Conservation (phyloP, 2,888 invertebrate genomes). For the Lucinisca nassula region DNA sequence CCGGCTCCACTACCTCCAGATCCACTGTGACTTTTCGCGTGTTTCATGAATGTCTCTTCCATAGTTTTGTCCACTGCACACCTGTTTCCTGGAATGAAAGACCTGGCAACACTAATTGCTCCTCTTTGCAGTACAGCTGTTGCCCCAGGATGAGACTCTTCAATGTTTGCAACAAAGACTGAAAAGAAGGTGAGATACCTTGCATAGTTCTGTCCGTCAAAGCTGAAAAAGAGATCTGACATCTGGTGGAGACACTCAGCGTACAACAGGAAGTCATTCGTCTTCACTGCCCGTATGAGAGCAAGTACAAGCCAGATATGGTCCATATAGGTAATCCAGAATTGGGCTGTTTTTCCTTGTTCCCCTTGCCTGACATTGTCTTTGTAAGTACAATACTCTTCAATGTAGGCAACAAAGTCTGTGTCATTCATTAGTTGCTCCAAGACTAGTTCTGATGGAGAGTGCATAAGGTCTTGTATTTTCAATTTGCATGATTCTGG, state of each 20-base stretch:
- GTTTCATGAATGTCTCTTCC: no score
- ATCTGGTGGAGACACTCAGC: constrained; percentile 27
- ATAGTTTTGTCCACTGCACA: no score
- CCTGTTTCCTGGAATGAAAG: constrained; percentile 65
- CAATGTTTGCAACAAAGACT: constrained; percentile 61
- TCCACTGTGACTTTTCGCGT: no score
- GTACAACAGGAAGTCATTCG: constrained; percentile 47
- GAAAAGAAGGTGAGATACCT: constrained; percentile 58
- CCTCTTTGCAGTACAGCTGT: constrained; percentile 50
- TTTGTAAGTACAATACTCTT: constrained; percentile 25
- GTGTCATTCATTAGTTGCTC: constrained; percentile 3
- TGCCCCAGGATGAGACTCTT: constrained; percentile 62
- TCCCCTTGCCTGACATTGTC: constrained; percentile 18
- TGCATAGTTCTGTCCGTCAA: no score
- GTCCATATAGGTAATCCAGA: constrained; percentile 63
- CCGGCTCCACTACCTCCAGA: constrained; percentile 59
- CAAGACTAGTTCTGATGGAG: background rate
- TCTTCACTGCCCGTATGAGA: constrained; percentile 55
- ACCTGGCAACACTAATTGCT: constrained; percentile 67
- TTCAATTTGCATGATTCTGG: background rate
- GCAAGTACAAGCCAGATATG: constrained; percentile 55
- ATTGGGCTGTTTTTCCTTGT: constrained; percentile 50
- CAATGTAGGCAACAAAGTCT: background rate
- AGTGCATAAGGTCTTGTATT: background rate
- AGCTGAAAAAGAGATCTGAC: constrained; percentile 67